Conservation (phyloP, 2,888 invertebrate species). For the Diploptera punctata region DNA sequence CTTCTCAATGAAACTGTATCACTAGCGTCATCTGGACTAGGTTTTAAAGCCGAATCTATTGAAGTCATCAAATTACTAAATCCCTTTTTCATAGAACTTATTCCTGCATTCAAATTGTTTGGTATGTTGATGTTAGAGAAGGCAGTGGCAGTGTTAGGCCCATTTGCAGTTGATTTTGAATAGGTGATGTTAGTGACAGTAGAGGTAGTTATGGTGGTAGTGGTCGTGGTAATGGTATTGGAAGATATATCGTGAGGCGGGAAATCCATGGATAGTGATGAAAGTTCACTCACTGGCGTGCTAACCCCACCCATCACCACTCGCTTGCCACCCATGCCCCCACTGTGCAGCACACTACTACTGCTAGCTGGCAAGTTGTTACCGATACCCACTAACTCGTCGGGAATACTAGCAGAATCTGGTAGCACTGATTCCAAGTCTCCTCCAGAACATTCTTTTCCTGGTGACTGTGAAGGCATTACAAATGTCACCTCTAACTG, state of each 20-base stretch:
- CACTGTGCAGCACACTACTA: conserved; percentile 19
- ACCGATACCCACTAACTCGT: conserved; percentile 59
- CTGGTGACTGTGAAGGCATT: conserved; percentile 82
- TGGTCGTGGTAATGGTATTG: background rate
- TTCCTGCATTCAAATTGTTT: conserved; percentile 43
- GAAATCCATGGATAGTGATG: conserved; percentile 54
- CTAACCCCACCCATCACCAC: conserved; percentile 27
- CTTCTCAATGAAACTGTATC: conserved; percentile 79
- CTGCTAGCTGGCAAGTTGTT: conserved; percentile 14
- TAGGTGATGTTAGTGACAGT: background rate
- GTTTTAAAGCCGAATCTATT: conserved; percentile 79
- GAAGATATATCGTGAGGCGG: conserved; percentile 43
- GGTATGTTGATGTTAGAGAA: conserved; percentile 30
- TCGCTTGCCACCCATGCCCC: conserved; percentile 5
- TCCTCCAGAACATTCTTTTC: conserved; percentile 84
- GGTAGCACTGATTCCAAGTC: conserved; percentile 86
- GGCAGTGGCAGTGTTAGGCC: conserved; percentile 18
- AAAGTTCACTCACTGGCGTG: conserved; percentile 54
- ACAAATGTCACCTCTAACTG: conserved; percentile 81
- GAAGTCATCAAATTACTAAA: conserved; percentile 84
- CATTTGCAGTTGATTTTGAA: conserved; percentile 27
- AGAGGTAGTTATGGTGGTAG: background rate
- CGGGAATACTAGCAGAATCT: conserved; percentile 85
- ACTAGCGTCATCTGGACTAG: conserved; percentile 74
- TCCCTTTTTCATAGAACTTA: conserved; percentile 74